Base-by-base conservation (phyloP, 1,140 invertebrate species). In the Samia ricini region DNA sequence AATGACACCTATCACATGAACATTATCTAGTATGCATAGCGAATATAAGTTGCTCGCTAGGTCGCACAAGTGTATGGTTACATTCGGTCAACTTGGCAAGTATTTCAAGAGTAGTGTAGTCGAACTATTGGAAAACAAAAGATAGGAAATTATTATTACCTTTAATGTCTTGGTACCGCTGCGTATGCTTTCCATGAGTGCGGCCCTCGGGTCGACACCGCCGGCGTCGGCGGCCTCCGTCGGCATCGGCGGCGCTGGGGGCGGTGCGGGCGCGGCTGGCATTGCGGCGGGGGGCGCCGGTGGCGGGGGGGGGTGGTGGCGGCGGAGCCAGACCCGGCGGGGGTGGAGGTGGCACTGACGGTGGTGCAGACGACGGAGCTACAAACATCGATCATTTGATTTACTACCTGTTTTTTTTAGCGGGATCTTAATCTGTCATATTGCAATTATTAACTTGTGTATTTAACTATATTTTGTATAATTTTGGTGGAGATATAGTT, bases 171-270 rank as follows among this genome's bases (percentile, higher is more conserved):
- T 83, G 24, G 91, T 92, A 24, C 95, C 96, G 74, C 90, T 93
- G 69, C 95, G 91, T 71, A 98, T 97, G 61, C 94, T 94, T 59
- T 96, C 94, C 93, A 98, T 93, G 3, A 98, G 92, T 36, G 94
- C 94, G 54, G 93, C 92, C 10, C 93, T 91, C 4, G 92, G 74
- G 85, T 95, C 94, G 1, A 71, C 55, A 49, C 72, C 75, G 36
- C 59, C 66, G 24, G 56, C 74, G 29, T 57, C 66, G 24, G 56
- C 74, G 29, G 59, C 61, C 26, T 50, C 71, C 33, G 74, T 65
- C 22, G 71, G 76, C 55, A 33, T 60, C n/a, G 64, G 56, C 23
- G 61, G 61, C 20, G 69, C 60, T 50, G 55, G 68, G 63, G 56
- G 76, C 68, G 24, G 69, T 61, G 24, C 83, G 72, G 15, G 85